phyloP scores from a whole-genome alignment of 1,140 invertebrate species.

The Oscheius sp. region DNA sequence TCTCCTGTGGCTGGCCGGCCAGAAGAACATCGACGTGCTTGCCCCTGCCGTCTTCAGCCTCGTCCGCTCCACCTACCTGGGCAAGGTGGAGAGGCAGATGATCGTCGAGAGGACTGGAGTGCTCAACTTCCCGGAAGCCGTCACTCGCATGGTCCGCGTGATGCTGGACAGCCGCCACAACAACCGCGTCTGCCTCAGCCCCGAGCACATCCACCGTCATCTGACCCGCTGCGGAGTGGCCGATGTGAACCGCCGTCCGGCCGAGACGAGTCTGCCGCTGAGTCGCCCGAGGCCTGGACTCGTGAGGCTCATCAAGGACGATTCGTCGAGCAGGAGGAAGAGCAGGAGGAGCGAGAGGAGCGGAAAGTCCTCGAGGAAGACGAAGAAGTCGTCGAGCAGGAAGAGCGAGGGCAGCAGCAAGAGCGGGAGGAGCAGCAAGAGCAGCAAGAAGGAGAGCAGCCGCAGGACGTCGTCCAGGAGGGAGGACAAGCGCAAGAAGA shows the following conservation, averaged over 20 bases:
- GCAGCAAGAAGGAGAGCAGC: neutral
- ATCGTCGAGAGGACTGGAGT: too few relatives aligned
- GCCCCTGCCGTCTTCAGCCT: too few relatives aligned
- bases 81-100: too few relatives aligned
- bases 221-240: neutral
- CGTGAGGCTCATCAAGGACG: neutral
- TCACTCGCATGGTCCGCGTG: too few relatives aligned
- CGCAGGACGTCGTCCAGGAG: neutral
- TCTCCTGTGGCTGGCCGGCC: too few relatives aligned
- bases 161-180: too few relatives aligned
- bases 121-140: too few relatives aligned
- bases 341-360: neutral
- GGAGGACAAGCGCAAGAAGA: too few relatives aligned
- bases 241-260: neutral
- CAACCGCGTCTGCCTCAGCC: neutral
- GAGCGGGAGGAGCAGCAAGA: neutral
- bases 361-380: neutral
- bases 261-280: neutral
- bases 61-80: too few relatives aligned
- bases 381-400: neutral
- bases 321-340: neutral
- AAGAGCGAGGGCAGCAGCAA: too few relatives aligned
- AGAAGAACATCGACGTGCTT: too few relatives aligned
- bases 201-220: neutral
- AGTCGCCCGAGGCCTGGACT: neutral